These are phyloP conservation scores for Paguma larvata DNA, from an alignment of 2,797 vertebrate species.

Conservation along the genomic window DNA sequence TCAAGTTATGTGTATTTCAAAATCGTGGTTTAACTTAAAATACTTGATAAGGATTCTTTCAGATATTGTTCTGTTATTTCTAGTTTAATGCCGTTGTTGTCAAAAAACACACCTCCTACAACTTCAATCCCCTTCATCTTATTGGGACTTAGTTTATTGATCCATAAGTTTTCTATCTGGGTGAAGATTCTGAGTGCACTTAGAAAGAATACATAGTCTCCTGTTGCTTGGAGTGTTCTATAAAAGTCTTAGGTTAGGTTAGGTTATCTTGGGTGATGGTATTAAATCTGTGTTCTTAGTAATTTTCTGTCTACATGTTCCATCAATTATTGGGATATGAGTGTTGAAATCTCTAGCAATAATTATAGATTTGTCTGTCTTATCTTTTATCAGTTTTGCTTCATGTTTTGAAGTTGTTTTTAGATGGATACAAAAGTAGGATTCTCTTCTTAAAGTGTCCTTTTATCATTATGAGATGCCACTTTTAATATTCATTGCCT, in stretches of 20 bases:
- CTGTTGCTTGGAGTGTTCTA: neutral
- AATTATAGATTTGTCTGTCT: neutral
- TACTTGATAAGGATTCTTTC: neutral
- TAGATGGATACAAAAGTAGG: neutral
- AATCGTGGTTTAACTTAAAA: neutral
- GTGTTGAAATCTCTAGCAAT: neutral
- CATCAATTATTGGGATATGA: neutral
- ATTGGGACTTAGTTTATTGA: neutral
- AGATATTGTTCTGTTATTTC: conserved; percentile 27
- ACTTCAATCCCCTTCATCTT: neutral
- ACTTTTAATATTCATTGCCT: conserved; percentile 53
- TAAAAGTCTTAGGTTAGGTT: neutral
- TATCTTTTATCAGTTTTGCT: conserved; percentile 15
- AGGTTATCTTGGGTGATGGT: neutral
- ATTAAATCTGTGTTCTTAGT: neutral
- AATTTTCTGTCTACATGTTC: conserved; percentile 19
- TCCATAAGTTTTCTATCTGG: neutral
- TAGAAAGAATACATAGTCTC: neutral
- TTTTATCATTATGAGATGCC: conserved; percentile 54
- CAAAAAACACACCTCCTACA: neutral
- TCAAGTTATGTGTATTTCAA: neutral
- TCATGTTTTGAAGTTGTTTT: neutral
- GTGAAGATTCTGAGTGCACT: neutral
- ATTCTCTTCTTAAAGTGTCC: neutral
- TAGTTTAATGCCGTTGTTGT: neutral